Evolutionary conservation across 2,113 vertebrate species (phyloP).

Genomic region (Chelonoidis abingdonii): DNA sequence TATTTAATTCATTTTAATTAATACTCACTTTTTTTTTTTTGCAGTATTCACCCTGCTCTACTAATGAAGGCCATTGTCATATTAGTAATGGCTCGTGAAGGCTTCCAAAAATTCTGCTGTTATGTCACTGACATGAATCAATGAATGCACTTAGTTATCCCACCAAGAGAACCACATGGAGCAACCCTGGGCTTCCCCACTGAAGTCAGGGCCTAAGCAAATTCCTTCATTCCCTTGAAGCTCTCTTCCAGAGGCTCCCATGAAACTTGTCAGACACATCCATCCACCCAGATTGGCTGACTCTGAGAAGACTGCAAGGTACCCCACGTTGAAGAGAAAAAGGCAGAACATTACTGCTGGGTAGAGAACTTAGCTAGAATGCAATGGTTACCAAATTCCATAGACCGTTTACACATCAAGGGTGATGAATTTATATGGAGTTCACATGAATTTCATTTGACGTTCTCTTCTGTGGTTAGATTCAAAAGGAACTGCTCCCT

Average conservation of each 20-base stretch:
- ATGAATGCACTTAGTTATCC: neutral
- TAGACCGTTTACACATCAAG: neutral
- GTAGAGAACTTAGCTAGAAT: neutral
- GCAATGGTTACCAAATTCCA: neutral
- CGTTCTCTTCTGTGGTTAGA: neutral
- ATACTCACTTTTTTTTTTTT: neutral
- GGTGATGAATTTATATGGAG: neutral
- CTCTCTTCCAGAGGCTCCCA: neutral
- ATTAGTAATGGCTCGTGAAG: neutral
- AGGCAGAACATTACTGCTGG: neutral
- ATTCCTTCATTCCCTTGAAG: neutral
- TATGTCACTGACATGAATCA: neutral
- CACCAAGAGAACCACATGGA: neutral
- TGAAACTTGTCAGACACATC: neutral
- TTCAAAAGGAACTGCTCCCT: constrained; percentile 33
- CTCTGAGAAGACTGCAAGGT: neutral
- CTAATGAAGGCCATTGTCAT: constrained; percentile 3
- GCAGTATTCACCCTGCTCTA: neutral
- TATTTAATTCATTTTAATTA: constrained; percentile 24
- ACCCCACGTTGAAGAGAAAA: neutral
- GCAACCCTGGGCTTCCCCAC: neutral
- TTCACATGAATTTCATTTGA: neutral
- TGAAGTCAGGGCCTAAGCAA: neutral
- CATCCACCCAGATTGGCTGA: neutral
- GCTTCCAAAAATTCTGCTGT: neutral